phyloP scores from a whole-genome alignment of 2,113 vertebrate species.

The Plecotus auritus region DNA sequence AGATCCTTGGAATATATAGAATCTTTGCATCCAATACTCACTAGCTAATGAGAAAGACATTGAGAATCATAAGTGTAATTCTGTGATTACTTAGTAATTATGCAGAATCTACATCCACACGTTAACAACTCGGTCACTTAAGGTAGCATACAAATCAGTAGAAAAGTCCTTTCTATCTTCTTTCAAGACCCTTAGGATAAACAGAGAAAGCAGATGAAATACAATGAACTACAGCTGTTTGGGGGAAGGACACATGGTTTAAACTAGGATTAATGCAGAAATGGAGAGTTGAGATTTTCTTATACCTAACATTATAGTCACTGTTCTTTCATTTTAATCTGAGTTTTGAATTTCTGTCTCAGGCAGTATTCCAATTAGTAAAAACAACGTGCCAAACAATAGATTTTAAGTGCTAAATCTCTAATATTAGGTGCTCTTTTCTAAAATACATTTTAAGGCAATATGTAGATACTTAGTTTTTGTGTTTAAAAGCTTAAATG shows the following conservation, averaged over 20 bases:
- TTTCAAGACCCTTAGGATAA: background rate
- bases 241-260: constrained; percentile 21
- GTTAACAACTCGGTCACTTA: constrained; percentile 16
- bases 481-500: background rate
- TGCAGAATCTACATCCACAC: background rate
- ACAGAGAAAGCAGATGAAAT: constrained; percentile 25
- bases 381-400: background rate
- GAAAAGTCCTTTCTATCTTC: constrained; percentile 15
- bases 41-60: constrained; percentile 33
- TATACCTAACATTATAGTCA: background rate
- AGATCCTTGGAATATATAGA: background rate
- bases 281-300: background rate
- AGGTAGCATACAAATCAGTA: background rate
- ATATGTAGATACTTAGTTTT: background rate
- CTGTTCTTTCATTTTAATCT: background rate
- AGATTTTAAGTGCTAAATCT: background rate
- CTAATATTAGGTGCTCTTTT: background rate
- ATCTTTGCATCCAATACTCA: background rate
- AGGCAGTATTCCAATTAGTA: background rate
- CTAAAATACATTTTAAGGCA: background rate
- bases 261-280: constrained; percentile 36
- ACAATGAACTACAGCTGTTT: constrained; percentile 54
- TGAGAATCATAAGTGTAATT: background rate
- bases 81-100: constrained; percentile 24
- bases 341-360: background rate